A percentile compares a stretch with the other conserved stretches of the same genome.
Evolutionary conservation across 2,888 invertebrate species (phyloP).

Genomic region (Brachyptera risi): DNA sequence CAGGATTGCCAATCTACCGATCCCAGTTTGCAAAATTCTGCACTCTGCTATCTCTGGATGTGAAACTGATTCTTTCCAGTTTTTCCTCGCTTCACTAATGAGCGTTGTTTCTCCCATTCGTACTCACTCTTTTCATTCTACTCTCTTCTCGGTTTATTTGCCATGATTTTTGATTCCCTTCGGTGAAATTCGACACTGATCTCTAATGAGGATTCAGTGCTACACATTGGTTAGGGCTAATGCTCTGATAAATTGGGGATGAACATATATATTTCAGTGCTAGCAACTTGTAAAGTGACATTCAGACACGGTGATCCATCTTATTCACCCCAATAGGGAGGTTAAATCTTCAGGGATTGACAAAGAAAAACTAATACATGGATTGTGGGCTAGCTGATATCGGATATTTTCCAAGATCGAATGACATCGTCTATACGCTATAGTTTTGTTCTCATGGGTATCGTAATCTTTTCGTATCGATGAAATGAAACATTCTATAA

Average conservation of each 20-base stretch:
- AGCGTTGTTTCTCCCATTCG: neutral
- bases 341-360: neutral
- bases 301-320: neutral
- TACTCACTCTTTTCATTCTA: no score
- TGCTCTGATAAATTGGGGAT: no score
- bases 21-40: no score
- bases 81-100: neutral
- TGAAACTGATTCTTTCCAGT: neutral
- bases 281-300: conserved; percentile 1
- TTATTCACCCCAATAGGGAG: neutral
- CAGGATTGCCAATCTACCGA: no score
- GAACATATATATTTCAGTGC: neutral
- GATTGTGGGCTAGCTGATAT: neutral
- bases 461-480: neutral
- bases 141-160: neutral
- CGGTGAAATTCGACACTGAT: neutral
- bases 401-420: neutral
- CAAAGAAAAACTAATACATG: conserved; percentile 3
- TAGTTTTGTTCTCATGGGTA: neutral
- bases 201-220: neutral
- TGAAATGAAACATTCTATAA: no score
- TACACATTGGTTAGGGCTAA: neutral
- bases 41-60: neutral
- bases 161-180: neutral
- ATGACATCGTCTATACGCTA: neutral